These are phyloP conservation scores for Corvus hawaiiensis DNA, from an alignment of 2,113 vertebrate species.

Conservation along the genomic window DNA sequence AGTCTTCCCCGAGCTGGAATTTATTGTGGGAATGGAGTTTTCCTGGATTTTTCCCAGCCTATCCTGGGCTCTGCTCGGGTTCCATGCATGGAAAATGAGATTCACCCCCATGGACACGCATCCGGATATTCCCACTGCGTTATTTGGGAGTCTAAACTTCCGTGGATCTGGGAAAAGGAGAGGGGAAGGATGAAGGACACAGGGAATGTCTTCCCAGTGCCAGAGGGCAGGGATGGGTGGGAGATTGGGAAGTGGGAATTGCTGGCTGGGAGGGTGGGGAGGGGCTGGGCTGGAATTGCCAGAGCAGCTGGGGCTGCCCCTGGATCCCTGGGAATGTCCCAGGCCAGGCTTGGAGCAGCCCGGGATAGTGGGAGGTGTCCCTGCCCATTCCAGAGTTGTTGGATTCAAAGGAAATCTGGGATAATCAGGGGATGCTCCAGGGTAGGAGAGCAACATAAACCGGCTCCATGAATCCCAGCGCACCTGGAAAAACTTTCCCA, in stretches of 20 bases:
- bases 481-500: not conserved
- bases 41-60: not conserved
- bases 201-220: not conserved
- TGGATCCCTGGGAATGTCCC: not conserved
- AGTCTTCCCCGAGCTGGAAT: not conserved
- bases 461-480: not conserved
- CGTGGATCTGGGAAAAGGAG: not conserved
- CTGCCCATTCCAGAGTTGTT: not conserved
- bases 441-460: not conserved
- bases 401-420: rapidly evolving
- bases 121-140: not conserved
- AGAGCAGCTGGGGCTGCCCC: not conserved
- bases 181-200: not conserved
- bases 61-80: not conserved
- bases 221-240: not conserved
- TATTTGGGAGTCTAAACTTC: not conserved
- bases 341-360: not conserved
- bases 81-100: not conserved
- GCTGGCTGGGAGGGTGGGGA: not conserved
- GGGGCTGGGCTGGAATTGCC: not conserved
- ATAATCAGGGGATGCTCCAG: not conserved
- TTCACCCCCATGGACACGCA: not conserved
- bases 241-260: not conserved
- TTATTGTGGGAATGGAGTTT: not conserved
- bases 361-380: not conserved